Evolutionary conservation across 64 coral and sea anemone species (phyloP), one percentile per base, ranked within the genome.

Genomic region (Anthopleura sola): DNA sequence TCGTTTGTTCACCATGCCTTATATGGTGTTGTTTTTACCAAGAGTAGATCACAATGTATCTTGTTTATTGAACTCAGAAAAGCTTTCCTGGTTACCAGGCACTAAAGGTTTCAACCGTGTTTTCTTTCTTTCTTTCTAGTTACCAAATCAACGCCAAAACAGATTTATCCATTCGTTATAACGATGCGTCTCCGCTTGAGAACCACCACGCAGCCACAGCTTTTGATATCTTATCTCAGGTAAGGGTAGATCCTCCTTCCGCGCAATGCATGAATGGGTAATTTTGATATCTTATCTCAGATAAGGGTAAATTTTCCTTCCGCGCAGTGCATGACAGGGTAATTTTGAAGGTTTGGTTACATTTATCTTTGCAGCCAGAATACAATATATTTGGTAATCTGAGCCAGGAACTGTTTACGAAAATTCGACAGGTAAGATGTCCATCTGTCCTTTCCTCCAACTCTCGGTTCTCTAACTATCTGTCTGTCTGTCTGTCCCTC

Each of bases 141-240:
- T 90, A 94, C 62, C 93, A 94, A 51, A 94, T 94, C 85, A 94
- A 94, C 56, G 93, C 93, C 15, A 86, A 85, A 40, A 94, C 93
- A 55, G 93, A 91, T 18, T 78, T 94, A 33, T 82, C 93, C 80
- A 91, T 91, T 85, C 93, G 93, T 50, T 94, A 94, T 55, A 94
- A 94, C 56, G 93, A 94, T 80, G 88, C 88, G 74, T 94, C 93
- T n/a, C 93, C 93, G 44, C 62, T 94, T 84, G 93, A 94, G 83
- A 94, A 94, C 46, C 93, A 94, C 34, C 93, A 94, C 48, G 93
- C 93, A 2, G 93, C 87, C 0, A 84, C 88, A 1, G 93, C 93
- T 19, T 94, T 94, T 91, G 93, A 90, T 50, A 90, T 91, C 36
- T 84, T 94, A 8, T 36, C 80, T n/a, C 85, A 91, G 89, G 93